These are phyloP conservation scores for Sorex fumeus DNA, from an alignment of 2,113 vertebrate species.

Conservation along the genomic window DNA sequence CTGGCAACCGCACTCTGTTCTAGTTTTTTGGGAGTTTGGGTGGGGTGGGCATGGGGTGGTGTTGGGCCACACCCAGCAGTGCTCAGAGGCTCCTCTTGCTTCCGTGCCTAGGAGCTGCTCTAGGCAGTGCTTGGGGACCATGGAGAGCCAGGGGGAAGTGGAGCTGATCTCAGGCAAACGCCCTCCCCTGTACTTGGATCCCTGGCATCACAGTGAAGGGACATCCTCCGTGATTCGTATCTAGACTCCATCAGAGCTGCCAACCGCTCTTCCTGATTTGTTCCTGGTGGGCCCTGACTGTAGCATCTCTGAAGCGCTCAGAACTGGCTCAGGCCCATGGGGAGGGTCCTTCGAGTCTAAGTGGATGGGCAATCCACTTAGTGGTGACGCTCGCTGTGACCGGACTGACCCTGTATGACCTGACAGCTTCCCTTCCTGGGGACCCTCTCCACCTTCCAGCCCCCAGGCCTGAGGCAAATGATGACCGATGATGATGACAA, in stretches of 20 bases:
- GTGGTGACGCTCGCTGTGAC: neutral
- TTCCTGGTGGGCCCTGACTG: neutral
- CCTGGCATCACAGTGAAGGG: neutral
- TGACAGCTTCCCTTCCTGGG: neutral
- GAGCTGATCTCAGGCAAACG: too few species aligned
- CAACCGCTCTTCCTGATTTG: neutral
- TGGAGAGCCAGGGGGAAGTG: too few species aligned
- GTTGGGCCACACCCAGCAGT: too few species aligned
- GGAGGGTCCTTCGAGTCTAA: neutral
- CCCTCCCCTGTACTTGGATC: neutral
- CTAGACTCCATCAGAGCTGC: neutral
- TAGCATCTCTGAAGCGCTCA: too few species aligned
- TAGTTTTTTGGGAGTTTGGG: too few species aligned
- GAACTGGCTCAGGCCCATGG: neutral
- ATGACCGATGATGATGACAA: constrained; percentile 29
- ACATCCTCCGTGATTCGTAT: neutral
- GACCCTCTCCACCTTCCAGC: neutral
- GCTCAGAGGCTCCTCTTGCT: too few species aligned
- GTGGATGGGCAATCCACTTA: neutral
- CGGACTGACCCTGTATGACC: fast-evolving
- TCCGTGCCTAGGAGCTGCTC: too few species aligned
- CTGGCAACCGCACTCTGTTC: too few species aligned
- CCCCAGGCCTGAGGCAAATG: constrained; percentile 42
- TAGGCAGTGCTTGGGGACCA: too few species aligned
- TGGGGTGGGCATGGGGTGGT: too few species aligned